Evolutionary conservation across 2,797 vertebrate species (phyloP).

Genomic region (Sebastes iracundus): DNA sequence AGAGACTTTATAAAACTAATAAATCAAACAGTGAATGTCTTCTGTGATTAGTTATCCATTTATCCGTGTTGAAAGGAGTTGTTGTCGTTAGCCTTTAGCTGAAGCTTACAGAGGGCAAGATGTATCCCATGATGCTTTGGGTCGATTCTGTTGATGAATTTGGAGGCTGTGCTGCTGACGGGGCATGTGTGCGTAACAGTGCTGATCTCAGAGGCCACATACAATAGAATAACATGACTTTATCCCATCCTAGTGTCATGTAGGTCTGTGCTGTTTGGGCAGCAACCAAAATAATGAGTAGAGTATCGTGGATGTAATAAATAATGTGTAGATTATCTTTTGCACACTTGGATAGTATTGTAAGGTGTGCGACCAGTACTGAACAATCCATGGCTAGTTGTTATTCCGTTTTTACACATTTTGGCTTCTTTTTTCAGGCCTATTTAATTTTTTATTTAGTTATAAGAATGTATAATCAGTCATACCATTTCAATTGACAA

Average conservation of each 20-base stretch:
- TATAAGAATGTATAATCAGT: background rate
- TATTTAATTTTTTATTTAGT: background rate
- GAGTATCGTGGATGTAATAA: background rate
- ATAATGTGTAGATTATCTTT: background rate
- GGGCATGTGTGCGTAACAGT: too few species aligned
- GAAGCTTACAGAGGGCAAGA: too few species aligned
- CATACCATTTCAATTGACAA: background rate
- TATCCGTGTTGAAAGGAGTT: background rate
- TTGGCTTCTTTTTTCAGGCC: background rate
- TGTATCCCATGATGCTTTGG: too few species aligned
- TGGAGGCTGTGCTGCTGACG: too few species aligned
- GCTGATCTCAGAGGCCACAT: too few species aligned
- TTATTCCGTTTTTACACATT: background rate
- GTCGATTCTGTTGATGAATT: too few species aligned
- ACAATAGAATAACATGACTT: background rate
- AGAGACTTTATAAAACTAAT: background rate
- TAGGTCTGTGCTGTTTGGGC: background rate
- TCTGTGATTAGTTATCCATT: background rate
- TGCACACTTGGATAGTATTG: too few species aligned
- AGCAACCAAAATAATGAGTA: background rate
- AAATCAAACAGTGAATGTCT: background rate
- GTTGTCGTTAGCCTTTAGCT: too few species aligned
- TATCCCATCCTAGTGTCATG: background rate
- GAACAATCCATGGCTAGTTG: background rate
- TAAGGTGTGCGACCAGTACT: too few species aligned